A percentile compares a stretch with the other conserved stretches of the same genome.
phyloP scores from a whole-genome alignment of 2,888 invertebrate genomes.

The Pheosia tremula region DNA sequence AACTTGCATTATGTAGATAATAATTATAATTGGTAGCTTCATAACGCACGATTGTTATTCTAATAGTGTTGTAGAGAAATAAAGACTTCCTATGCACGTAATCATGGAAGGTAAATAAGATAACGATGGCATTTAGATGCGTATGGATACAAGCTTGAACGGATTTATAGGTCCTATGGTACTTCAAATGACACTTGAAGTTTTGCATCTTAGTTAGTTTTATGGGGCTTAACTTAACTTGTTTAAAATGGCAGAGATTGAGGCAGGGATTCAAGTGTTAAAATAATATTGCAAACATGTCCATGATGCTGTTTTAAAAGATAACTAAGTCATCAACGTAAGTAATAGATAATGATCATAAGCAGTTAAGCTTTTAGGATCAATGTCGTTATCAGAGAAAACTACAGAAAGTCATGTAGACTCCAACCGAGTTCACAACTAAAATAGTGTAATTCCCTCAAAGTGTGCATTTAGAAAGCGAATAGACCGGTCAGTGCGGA shows the following conservation, averaged over 20 bases:
- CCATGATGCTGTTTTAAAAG: background rate
- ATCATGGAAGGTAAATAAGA: background rate
- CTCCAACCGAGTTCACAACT: constrained; percentile 16
- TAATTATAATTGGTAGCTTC: background rate
- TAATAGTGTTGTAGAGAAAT: background rate
- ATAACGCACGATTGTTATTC: background rate
- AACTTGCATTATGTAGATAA: constrained; percentile 5
- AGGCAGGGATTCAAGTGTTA: too few species aligned
- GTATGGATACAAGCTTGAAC: background rate
- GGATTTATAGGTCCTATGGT: background rate
- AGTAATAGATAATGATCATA: too few species aligned
- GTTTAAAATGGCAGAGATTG: background rate
- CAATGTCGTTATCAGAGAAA: background rate
- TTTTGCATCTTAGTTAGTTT: background rate
- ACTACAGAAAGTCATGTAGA: constrained; percentile 24
- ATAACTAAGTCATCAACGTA: too few species aligned
- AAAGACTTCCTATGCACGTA: background rate
- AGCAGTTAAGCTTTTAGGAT: background rate
- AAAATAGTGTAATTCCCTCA: constrained; percentile 37
- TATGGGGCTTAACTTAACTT: background rate
- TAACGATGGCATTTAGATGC: constrained; percentile 1
- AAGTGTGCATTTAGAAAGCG: constrained; percentile 43
- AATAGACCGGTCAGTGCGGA: constrained; percentile 37
- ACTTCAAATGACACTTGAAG: background rate
- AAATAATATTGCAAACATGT: too few species aligned